Evolutionary conservation across 2,888 invertebrate genomes (phyloP), one percentile per base, ranked within the genome.

Genomic region (Argyra leucocephala): DNA sequence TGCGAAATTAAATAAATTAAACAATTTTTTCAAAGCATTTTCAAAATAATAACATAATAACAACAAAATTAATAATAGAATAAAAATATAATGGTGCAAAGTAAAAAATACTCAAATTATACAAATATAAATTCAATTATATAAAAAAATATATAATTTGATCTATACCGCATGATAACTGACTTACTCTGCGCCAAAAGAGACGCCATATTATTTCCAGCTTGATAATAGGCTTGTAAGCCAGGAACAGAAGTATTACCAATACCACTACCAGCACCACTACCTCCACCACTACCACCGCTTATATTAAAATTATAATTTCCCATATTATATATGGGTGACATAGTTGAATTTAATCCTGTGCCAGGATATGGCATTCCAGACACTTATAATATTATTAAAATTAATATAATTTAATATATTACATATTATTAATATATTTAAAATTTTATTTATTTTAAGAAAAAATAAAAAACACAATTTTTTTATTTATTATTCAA

Each of bases 171-270:
- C 48, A 48, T 78, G 76, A 76, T 76, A 76, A 78, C 73, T 75
- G 72, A 88, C 89, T 89, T 87, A 91, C 90, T 90, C 84, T 90
- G 90, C 81, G 90, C 90, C 81, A 91, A 84, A 78, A 91, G 85
- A 76, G 90, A 88, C 78, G 90, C 88, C 83, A 79, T 78, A 71
- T 75, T 77, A 74, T 75, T 77, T 66, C 60, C 70, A 66, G 59
- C 70, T 65, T 71, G 71, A 70, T 78, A 75, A 70, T 74, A 82
- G 72, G 74, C 78, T 78, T 78, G 78, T 80, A 82, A 78, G 73
- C 78, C 71, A 67, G 65, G 63, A 48, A 48, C 37, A 59, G 15
- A 36, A 59, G 26, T 18, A 48, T 18, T 18, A 37, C 57, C 22
- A 31, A 62, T 63, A 59, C 66, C 57, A 48, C 15, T 18, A n/a